Evolutionary conservation across 2,113 vertebrate genomes (phyloP).

Genomic region (Podocnemis expansa): DNA sequence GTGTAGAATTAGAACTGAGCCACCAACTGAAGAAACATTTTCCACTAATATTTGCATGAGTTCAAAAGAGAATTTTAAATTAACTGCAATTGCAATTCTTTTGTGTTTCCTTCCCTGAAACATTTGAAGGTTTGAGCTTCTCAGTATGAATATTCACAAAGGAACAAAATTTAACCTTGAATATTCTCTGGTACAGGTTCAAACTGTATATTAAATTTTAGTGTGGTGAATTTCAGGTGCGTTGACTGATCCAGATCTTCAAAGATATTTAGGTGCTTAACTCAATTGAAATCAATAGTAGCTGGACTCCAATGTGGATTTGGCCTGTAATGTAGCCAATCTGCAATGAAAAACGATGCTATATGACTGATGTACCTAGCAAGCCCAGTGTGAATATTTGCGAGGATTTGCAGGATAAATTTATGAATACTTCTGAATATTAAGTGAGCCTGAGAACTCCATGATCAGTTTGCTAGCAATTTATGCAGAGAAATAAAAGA

Average conservation of each 20-base stretch:
- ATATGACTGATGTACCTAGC: neutral
- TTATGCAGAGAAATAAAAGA: neutral
- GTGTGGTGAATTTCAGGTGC: neutral
- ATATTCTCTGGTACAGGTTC: neutral
- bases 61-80: neutral
- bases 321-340: neutral
- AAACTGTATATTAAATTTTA: conserved; percentile 15
- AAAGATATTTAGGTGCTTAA: neutral
- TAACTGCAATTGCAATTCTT: neutral
- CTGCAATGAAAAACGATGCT: conserved; percentile 19
- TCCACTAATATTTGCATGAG: neutral
- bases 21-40: neutral
- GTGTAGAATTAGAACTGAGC: neutral
- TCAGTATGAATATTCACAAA: neutral
- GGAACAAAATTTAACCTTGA: neutral
- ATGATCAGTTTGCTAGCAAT: neutral
- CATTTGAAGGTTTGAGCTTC: neutral
- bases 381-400: neutral
- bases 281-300: neutral
- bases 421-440: neutral
- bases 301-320: neutral
- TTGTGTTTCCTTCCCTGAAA: neutral
- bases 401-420: neutral
- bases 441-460: neutral
- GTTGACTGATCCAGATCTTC: neutral